These are phyloP conservation scores for Phaedon cochleariae DNA, from an alignment of 2,888 invertebrate genomes.

Conservation along the genomic window DNA sequence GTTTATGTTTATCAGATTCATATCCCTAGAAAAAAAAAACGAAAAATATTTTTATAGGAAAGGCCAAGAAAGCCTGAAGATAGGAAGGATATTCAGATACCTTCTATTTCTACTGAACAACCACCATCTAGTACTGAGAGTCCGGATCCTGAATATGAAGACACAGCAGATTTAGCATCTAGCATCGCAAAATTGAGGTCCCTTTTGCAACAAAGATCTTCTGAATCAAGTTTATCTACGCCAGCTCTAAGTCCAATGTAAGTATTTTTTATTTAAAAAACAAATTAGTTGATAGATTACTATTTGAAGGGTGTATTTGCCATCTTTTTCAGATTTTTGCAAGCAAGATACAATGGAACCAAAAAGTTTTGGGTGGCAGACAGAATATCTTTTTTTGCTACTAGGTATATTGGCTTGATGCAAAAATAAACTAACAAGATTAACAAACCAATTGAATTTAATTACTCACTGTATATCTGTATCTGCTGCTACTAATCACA, in stretches of 20 bases:
- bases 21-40: no score
- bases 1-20: no score
- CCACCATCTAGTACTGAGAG: conserved; percentile 49
- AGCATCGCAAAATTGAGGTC: conserved; percentile 76
- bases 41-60: no score
- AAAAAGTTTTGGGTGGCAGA: conserved; percentile 27
- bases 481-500: no score
- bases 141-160: conserved; percentile 74
- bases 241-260: conserved; percentile 61
- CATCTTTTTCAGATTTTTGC: conserved; percentile 32
- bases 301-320: not conserved
- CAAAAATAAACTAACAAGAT: conserved; percentile 3
- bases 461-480: no score
- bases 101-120: conserved; percentile 48
- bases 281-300: not conserved
- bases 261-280: conserved; percentile 24
- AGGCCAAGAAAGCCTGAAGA: conserved; percentile 31
- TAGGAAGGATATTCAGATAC: conserved; percentile 42
- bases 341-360: conserved; percentile 32
- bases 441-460: not conserved
- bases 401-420: conserved; percentile 28
- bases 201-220: conserved; percentile 69
- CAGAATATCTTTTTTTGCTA: conserved; percentile 31
- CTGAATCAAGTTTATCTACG: conserved; percentile 58
- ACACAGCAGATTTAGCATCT: conserved; percentile 75